phyloP scores from a whole-genome alignment of 2,113 vertebrate genomes.

The Terrapene triunguis region DNA sequence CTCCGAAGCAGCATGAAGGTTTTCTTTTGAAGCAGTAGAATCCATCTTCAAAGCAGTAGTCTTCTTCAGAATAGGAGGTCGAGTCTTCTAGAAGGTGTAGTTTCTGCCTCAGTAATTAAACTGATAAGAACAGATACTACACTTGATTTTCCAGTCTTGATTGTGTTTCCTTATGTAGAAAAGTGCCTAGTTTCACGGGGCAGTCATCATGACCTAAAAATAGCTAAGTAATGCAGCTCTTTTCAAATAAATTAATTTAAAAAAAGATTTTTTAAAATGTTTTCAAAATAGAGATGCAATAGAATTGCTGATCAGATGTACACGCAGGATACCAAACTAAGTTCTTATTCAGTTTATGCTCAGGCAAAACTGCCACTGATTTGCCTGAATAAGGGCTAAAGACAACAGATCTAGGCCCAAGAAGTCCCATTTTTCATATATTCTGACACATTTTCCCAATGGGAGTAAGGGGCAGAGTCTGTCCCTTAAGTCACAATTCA shows the following conservation, averaged over 20 bases:
- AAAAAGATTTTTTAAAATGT: neutral
- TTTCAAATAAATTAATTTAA: neutral
- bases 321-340: neutral
- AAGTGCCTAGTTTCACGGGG: constrained; percentile 29
- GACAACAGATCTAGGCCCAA: neutral
- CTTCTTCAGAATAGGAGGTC: too few relatives aligned
- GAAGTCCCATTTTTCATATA: neutral
- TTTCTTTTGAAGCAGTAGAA: too few relatives aligned
- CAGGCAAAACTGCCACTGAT: neutral
- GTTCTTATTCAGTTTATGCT: neutral
- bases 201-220: constrained; percentile 30
- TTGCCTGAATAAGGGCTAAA: neutral
- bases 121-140: too few relatives aligned
- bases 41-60: too few relatives aligned
- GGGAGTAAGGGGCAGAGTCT: neutral
- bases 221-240: neutral
- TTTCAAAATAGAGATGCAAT: neutral
- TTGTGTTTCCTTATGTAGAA: constrained; percentile 27
- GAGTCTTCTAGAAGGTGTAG: too few relatives aligned
- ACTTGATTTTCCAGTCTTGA: neutral
- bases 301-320: neutral
- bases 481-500: neutral
- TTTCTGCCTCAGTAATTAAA: too few relatives aligned
- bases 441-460: constrained; percentile 1
- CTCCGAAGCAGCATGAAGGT: too few relatives aligned